phyloP scores from a whole-genome alignment of 2,797 vertebrate genomes.

The Darevskia nairensis region DNA sequence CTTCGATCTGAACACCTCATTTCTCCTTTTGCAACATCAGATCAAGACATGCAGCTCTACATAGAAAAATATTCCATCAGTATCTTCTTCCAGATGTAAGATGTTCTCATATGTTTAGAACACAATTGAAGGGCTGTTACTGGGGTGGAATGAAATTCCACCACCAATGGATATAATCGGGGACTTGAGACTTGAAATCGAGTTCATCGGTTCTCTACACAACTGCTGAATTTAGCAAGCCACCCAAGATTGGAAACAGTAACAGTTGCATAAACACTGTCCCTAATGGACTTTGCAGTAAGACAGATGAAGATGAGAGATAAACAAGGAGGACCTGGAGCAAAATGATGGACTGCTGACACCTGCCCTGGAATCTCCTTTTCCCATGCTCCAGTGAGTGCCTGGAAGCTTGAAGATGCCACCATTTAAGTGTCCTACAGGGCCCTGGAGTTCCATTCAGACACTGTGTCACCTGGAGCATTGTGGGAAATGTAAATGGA shows the following conservation, averaged over 20 bases:
- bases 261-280: too few species aligned
- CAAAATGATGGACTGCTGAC: too few species aligned
- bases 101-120: neutral
- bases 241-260: neutral
- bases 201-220: neutral
- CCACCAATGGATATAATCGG: neutral
- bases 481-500: too few species aligned
- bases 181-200: neutral
- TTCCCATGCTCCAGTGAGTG: too few species aligned
- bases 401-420: neutral
- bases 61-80: neutral
- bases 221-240: neutral
- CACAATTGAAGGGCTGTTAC: neutral
- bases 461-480: too few species aligned
- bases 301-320: neutral
- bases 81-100: neutral
- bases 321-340: too few species aligned
- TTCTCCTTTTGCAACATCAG: neutral
- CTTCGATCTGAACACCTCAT: neutral
- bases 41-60: neutral
- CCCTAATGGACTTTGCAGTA: neutral
- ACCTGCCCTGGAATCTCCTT: too few species aligned
- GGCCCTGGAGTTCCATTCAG: too few species aligned
- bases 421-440: neutral
- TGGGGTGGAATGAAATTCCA: neutral